Percentiles rank a stretch among this genome's conserved stretches.
These are phyloP conservation scores for Callospermophilus lateralis DNA, from an alignment of 2,113 vertebrate genomes.

Conservation along the genomic window DNA sequence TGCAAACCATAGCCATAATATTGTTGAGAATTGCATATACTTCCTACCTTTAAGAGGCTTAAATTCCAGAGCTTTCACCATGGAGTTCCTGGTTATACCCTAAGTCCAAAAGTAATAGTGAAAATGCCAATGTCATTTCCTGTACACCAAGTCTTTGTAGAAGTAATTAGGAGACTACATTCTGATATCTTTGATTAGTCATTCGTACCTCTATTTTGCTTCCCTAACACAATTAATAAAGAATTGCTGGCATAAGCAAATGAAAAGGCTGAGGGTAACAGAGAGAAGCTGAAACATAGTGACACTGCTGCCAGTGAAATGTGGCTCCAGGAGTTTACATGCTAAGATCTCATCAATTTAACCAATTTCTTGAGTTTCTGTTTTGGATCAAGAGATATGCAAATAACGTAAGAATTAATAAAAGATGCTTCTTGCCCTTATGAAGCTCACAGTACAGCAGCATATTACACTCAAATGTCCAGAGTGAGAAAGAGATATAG, in stretches of 20 bases:
- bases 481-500: background rate
- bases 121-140: background rate
- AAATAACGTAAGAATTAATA: background rate
- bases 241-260: background rate
- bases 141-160: background rate
- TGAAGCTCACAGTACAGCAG: background rate
- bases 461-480: background rate
- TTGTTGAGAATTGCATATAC: background rate
- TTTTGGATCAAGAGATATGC: background rate
- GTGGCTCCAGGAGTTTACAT: background rate
- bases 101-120: background rate
- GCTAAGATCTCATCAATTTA: background rate
- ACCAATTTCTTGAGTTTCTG: slow-evolving; percentile 1
- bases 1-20: background rate
- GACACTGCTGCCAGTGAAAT: background rate
- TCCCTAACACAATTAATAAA: background rate
- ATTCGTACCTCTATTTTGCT: background rate
- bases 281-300: background rate
- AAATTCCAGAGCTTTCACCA: background rate
- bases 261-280: background rate
- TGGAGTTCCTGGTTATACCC: background rate
- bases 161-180: background rate
- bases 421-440: background rate
- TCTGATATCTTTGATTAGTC: slow-evolving; percentile 19
- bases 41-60: background rate